Evolutionary conservation across 2,113 vertebrate genomes (phyloP).

Genomic region (Pseudopodoces humilis): DNA sequence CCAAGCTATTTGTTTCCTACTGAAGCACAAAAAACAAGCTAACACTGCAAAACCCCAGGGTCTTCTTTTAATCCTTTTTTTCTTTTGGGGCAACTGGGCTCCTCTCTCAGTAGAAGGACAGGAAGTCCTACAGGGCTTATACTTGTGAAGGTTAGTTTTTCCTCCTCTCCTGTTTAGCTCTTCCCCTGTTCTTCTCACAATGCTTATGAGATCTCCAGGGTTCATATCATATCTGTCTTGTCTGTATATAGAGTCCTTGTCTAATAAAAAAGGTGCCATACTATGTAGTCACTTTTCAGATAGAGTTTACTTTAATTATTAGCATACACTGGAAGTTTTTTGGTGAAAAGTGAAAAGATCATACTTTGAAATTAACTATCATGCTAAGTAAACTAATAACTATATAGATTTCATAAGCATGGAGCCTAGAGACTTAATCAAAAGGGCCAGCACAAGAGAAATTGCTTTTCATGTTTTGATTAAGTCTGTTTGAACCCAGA

Average conservation of each 20-base stretch:
- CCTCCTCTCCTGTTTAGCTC: background rate
- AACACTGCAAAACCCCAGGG: background rate
- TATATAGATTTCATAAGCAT: constrained; percentile 27
- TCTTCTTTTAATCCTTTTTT: background rate
- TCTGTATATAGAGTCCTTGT: background rate
- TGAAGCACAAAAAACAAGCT: background rate
- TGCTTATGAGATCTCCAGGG: background rate
- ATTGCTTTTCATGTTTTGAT: constrained; percentile 50
- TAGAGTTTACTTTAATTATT: constrained; percentile 9
- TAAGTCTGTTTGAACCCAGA: constrained; percentile 25
- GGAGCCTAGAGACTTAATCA: constrained; percentile 23
- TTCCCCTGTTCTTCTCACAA: background rate
- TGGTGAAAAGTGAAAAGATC: background rate
- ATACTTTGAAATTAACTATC: constrained; percentile 33
- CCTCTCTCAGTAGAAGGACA: background rate
- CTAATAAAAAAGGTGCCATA: background rate
- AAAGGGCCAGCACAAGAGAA: constrained; percentile 20
- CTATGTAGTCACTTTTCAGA: background rate
- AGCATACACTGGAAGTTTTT: background rate
- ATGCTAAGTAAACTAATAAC: constrained; percentile 44
- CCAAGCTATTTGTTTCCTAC: background rate
- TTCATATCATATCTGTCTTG: background rate
- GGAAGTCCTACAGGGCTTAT: background rate
- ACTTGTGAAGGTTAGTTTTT: background rate
- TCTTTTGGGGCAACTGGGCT: background rate